phyloP scores from a whole-genome alignment of 2,888 invertebrate genomes.

The Oscheius onirici region DNA sequence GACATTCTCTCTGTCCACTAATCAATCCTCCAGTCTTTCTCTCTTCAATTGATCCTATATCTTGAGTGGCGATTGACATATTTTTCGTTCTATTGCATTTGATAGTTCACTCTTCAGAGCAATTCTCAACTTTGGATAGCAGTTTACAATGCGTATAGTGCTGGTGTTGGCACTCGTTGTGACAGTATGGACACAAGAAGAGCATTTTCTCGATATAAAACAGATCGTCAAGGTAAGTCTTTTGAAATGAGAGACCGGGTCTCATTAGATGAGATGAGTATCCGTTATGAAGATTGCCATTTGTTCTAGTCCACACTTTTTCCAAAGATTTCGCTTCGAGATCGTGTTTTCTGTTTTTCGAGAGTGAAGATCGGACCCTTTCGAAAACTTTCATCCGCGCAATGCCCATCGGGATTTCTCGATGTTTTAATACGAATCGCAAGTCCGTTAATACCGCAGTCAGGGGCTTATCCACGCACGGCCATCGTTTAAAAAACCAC shows the following conservation, averaged over 20 bases:
- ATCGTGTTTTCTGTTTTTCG: too few species aligned
- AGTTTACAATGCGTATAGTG: not conserved
- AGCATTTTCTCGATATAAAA: conserved; percentile 33
- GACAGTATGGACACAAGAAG: conserved; percentile 9
- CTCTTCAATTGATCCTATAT: not conserved
- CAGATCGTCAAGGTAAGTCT: conserved; percentile 29
- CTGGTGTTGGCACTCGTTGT: not conserved
- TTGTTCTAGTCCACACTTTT: too few species aligned
- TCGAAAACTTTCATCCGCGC: too few species aligned
- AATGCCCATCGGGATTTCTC: too few species aligned
- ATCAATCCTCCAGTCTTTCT: not conserved
- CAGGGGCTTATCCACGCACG: conserved; percentile 7
- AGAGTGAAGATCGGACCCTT: too few species aligned
- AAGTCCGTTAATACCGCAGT: not conserved
- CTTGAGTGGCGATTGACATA: not conserved
- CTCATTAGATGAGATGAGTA: not conserved
- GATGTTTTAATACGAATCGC: too few species aligned
- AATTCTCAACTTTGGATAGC: not conserved
- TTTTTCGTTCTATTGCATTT: not conserved
- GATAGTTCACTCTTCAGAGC: not conserved
- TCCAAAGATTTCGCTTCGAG: too few species aligned
- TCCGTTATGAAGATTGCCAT: too few species aligned
- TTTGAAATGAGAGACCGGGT: not conserved
- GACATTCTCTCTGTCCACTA: not conserved
- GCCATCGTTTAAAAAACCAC: conserved; percentile 9